Base-by-base conservation (phyloP, 2,113 vertebrate species). In the Lophius piscatorius region DNA sequence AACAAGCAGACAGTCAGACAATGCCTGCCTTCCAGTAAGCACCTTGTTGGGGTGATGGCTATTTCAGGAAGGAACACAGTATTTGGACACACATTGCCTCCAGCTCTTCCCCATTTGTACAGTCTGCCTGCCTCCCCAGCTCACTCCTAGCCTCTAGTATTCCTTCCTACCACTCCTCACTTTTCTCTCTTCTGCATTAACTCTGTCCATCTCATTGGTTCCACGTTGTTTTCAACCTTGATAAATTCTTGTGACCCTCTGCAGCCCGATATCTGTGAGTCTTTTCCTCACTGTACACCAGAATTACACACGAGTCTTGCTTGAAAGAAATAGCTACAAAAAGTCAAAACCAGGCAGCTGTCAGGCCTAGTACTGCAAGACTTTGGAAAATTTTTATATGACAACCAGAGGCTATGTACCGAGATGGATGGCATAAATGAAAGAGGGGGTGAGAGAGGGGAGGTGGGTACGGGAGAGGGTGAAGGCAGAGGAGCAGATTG, bases 51-150 rank as follows among this genome's bases (percentile, higher is more conserved):
- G 74, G 71, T 75, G 76, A 86, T 38, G 23, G 74, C 78, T 87
- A 89, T 86, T 89, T 87, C 70, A 84, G 85, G 85, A 87, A 80
- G 64, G 78, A 74, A 75, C 76, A 80, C 63, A 78, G 47, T 80
- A 76, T 80, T 36, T 75, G 81, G 77, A 86, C 81, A 75, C 68
- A 76, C 47, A 46, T 74, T 12, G 63, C 83, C 80, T 82, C 63
- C 34, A 81, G 83, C 75, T 61, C 36, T 49, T 18, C 47, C 79
- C 70, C 35, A 17, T 44, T 38, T 38, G 42, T 31, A 13, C 33
- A 10, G 64, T 41, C 33, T 4, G 20, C 21, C 48, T 66, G 35
- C 70, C 20, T 58, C 56, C 21, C 26, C 46, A 54, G 23, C 56
- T 50, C 22, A 59, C 51, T 60, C 62, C 29, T 74, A 59, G 49